These are phyloP conservation scores for Drosophila miranda DNA, from an alignment of 1,140 invertebrate species.

Conservation along the genomic window DNA sequence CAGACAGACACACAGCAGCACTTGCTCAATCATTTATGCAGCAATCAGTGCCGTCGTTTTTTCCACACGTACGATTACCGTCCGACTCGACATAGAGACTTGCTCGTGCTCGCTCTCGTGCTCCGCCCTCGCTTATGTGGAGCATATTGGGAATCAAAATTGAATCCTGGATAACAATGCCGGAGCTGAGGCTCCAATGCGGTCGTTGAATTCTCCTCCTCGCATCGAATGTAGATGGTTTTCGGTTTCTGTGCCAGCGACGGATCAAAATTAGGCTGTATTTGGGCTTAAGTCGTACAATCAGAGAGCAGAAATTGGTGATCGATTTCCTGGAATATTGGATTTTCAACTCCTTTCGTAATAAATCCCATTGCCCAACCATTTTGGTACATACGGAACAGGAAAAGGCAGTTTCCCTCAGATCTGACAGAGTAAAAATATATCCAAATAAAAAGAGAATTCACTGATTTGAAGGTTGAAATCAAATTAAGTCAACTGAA, in stretches of 20 bases:
- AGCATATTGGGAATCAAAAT: conserved; percentile 49
- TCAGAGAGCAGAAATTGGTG: too few relatives aligned
- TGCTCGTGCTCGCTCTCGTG: not conserved
- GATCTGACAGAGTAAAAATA: not conserved
- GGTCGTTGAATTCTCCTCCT: conserved; percentile 1
- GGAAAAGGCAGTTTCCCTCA: conserved; percentile 9
- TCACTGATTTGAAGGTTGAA: conserved; percentile 55
- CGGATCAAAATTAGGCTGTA: too few relatives aligned
- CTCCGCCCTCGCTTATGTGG: conserved; percentile 40
- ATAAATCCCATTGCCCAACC: too few relatives aligned
- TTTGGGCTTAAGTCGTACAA: too few relatives aligned
- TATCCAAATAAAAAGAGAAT: conserved; percentile 25
- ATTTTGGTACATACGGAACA: too few relatives aligned
- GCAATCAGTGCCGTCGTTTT: conserved; percentile 73
- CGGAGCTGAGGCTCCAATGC: conserved; percentile 14
- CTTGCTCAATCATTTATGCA: conserved; percentile 76
- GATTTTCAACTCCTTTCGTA: too few relatives aligned
- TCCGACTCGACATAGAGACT: conserved; percentile 32
- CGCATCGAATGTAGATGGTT: not conserved
- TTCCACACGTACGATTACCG: conserved; percentile 76
- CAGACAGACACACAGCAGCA: conserved; percentile 10
- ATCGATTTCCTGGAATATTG: too few relatives aligned
- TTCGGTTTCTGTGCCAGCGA: too few relatives aligned
- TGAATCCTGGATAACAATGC: conserved; percentile 49
- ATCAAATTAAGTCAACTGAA: conserved; percentile 77